phyloP scores from a whole-genome alignment of 2,797 vertebrate genomes.

The Cossypha caffra region DNA sequence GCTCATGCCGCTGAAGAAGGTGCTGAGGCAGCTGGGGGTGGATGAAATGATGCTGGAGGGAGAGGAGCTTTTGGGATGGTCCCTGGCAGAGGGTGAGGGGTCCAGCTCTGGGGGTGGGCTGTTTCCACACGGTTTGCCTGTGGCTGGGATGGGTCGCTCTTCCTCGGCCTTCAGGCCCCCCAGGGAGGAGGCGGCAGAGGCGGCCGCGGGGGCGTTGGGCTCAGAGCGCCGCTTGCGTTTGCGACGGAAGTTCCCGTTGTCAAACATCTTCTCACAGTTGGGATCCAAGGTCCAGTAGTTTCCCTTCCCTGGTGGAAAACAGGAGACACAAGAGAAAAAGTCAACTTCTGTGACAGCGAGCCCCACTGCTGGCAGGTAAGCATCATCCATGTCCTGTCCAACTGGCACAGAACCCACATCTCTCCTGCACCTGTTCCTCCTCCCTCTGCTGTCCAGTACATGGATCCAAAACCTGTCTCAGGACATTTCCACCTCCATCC shows the following conservation, averaged over 20 bases:
- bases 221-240: conserved; percentile 94
- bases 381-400: rapidly evolving
- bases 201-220: conserved; percentile 51
- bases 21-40: conserved; percentile 86
- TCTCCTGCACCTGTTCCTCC: background rate
- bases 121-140: conserved; percentile 76
- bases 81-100: conserved; percentile 70
- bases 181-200: conserved; percentile 12
- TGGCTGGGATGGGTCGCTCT: conserved; percentile 68
- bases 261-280: conserved; percentile 99
- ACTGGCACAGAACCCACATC: background rate
- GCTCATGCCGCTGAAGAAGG: conserved; percentile 92
- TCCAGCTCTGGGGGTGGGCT: conserved; percentile 84
- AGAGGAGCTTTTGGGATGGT: conserved; percentile 82
- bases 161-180: conserved; percentile 84
- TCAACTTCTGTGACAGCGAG: rapidly evolving
- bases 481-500: background rate
- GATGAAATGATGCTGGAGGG: conserved; percentile 74
- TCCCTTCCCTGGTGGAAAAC: conserved; percentile 86
- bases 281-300: conserved; percentile 99
- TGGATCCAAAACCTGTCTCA: background rate
- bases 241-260: conserved; percentile 96
- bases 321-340: background rate
- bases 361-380: background rate
- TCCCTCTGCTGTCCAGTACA: background rate